Evolutionary conservation across 2,797 vertebrate species (phyloP), one percentile per base, ranked within the genome.

Genomic region (Cynodonichthys magdalenae): DNA sequence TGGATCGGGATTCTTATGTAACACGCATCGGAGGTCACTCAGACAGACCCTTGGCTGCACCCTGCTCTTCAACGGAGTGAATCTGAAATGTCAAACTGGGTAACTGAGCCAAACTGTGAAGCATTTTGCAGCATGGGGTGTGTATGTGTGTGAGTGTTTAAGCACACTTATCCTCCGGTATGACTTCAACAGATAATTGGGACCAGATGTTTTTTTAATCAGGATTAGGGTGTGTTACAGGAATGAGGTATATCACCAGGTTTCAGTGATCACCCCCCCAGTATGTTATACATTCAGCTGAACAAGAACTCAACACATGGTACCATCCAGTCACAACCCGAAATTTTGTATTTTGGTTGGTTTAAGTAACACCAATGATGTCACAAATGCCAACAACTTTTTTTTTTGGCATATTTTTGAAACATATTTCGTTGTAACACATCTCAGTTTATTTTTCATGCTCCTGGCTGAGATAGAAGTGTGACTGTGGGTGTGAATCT

Each of bases 131-230:
- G 64, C 4, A 29, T 6, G 56, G 57, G 45, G 39, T 66, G 51
- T 48, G 29, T 49, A 41, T 74, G 65, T 59, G 41, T 66, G 39
- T n/a, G 59, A 61, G 58, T 39, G 47, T 45, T 50, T 20, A 4
- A 3, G 19, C 3, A 4, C 3, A 17, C 14, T 9, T 19, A 44
- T 65, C 20, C 19, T n/a, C 66, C 53, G 4, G 58, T 65, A 87
- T 88, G 74, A 89, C 85, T 83, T 92, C 89, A 92, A 92, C 83
- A 63, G 70, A 86, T 91, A 92, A 94, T 89, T 75, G 70, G 81
- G 75, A 81, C 83, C 92, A 93, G 79, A 89, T 88, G 89, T 80
- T 48, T n/a, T 53, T 62, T 69, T 24, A 49, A 69, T 58, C 55
- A 50, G 59, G 57, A 58, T 53, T 0, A 36, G 73, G 59, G 68